phyloP scores from a whole-genome alignment of 2,888 invertebrate genomes.

The Hyposoter didymator region DNA sequence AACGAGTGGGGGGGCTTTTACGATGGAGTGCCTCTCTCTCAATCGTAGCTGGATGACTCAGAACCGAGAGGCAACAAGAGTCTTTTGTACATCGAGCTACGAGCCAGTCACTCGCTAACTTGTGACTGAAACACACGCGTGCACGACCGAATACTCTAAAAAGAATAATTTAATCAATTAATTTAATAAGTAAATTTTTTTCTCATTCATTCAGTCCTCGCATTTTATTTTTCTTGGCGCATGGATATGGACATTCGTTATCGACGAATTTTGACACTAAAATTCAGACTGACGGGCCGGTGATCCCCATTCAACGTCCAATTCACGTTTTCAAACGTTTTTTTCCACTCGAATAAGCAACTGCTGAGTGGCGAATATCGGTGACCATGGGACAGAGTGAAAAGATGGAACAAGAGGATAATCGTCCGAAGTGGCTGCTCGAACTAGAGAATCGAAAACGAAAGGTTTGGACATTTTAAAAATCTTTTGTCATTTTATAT shows the following conservation, averaged over 20 bases:
- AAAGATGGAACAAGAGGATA: conserved; percentile 74
- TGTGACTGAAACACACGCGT: conserved; percentile 46
- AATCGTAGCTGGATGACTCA: conserved; percentile 45
- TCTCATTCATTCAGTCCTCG: neutral
- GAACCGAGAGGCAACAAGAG: conserved; percentile 31
- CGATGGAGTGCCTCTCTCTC: conserved; percentile 3
- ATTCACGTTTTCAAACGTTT: neutral
- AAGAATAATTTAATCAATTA: neutral
- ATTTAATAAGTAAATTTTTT: neutral
- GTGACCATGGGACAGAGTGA: conserved; percentile 61
- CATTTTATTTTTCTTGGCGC: neutral
- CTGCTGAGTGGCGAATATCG: neutral
- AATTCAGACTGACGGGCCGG: neutral
- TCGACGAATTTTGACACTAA: neutral
- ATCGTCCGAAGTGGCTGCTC: conserved; percentile 81
- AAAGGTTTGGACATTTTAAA: conserved; percentile 75
- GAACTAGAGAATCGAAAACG: conserved; percentile 82
- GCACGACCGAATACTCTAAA: neutral
- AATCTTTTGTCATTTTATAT: conserved; percentile 3
- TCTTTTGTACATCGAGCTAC: conserved; percentile 36
- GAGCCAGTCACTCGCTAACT: conserved; percentile 60
- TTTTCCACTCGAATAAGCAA: conserved; percentile 23
- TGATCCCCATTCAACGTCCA: neutral
- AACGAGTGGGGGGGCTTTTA: conserved; percentile 28
- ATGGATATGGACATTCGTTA: neutral